Evolutionary conservation across 2,113 vertebrate species (phyloP).

Genomic region (Ceratotherium simum): DNA sequence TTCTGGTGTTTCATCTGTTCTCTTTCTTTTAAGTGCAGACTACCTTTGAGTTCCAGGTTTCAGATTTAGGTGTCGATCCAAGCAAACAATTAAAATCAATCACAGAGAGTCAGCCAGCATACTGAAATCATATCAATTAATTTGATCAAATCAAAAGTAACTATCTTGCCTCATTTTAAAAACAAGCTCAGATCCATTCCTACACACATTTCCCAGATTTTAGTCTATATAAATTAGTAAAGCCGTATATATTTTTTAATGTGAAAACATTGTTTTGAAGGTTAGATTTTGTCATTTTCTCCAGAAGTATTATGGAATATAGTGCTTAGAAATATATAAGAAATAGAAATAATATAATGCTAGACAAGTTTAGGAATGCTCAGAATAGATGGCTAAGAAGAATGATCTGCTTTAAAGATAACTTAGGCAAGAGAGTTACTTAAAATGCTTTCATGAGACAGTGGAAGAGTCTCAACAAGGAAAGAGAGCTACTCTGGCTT

Average conservation of each 20-base stretch:
- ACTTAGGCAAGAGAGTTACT: background rate
- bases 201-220: background rate
- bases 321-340: background rate
- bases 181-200: conserved; percentile 7
- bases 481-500: background rate
- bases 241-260: background rate
- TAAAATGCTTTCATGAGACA: background rate
- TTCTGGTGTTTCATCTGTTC: conserved; percentile 3
- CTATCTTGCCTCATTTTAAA: background rate
- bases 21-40: conserved; percentile 25
- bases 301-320: background rate
- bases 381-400: background rate
- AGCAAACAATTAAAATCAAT: conserved; percentile 34
- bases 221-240: background rate
- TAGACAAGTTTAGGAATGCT: background rate
- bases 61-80: conserved; percentile 13
- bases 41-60: conserved; percentile 6
- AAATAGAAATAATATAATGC: too few relatives aligned
- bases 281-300: background rate
- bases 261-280: background rate
- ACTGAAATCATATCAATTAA: conserved; percentile 25
- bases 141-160: conserved; percentile 28
- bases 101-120: background rate
- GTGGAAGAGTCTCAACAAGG: background rate
- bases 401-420: background rate